phyloP scores from a whole-genome alignment of 2,888 invertebrate species.

The Lasioglossum calceatum region DNA sequence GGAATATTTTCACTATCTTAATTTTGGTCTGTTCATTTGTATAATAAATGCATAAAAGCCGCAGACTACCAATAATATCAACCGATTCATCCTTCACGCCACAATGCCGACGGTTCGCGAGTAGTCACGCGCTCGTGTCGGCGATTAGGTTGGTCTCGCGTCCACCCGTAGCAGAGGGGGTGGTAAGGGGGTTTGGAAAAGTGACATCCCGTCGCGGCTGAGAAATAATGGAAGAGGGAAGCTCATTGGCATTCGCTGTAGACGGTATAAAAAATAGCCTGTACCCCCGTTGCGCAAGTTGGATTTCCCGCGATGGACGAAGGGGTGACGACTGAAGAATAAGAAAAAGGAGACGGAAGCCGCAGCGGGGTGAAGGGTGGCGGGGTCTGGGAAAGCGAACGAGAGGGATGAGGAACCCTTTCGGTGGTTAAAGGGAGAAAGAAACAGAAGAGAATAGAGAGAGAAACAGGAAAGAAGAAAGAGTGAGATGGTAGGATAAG shows the following conservation, averaged over 20 bases:
- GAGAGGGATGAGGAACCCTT: not conserved
- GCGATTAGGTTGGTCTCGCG: not conserved
- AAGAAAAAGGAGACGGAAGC: slow-evolving; percentile 24
- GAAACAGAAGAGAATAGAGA: not conserved
- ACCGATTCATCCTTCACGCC: not conserved
- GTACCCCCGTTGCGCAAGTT: slow-evolving; percentile 66
- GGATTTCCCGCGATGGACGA: slow-evolving; percentile 66
- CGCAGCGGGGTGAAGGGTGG: not conserved
- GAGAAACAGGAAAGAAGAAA: not conserved
- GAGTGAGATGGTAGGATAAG: not conserved
- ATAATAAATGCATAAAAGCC: too few species aligned
- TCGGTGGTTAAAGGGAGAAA: not conserved
- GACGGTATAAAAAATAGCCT: slow-evolving; percentile 74
- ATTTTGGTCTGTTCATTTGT: too few species aligned
- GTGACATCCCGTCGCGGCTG: slow-evolving; percentile 6
- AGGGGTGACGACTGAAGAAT: slow-evolving; percentile 46
- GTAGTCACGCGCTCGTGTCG: not conserved
- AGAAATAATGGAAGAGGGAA: slow-evolving; percentile 39
- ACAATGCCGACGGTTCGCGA: not conserved
- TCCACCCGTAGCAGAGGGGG: not conserved
- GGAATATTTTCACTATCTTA: not conserved
- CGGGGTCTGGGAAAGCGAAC: not conserved
- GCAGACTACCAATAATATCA: not conserved
- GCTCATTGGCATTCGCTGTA: slow-evolving; percentile 76
- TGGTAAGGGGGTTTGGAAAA: not conserved